Conservation (phyloP, 2,797 vertebrate genomes). For the Cossypha caffra region DNA sequence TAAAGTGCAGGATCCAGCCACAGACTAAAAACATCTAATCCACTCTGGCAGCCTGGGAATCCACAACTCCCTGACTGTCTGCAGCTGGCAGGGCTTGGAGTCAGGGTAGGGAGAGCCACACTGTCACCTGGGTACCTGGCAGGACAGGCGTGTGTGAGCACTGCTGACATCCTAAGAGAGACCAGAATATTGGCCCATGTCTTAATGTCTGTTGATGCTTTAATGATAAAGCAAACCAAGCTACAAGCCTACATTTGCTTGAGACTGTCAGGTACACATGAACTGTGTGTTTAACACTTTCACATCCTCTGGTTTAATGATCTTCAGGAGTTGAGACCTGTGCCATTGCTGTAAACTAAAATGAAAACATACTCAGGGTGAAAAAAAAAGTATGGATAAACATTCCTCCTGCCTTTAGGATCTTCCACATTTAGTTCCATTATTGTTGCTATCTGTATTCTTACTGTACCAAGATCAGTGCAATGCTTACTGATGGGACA, state of each 20-base stretch:
- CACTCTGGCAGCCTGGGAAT: neutral
- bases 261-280: neutral
- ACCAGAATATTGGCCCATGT: neutral
- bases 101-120: rapidly evolving
- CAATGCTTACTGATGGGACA: neutral
- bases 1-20: neutral
- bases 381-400: neutral
- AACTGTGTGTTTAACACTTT: neutral
- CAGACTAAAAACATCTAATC: neutral
- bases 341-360: neutral
- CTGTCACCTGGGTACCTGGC: neutral
- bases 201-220: neutral
- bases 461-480: neutral
- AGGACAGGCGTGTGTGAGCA: neutral
- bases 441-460: neutral
- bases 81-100: neutral
- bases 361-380: neutral
- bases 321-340: neutral
- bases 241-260: neutral
- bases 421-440: neutral
- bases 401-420: neutral
- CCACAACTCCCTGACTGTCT: neutral
- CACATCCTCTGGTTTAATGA: neutral
- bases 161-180: neutral
- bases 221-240: neutral